Evolutionary conservation across 2,888 invertebrate species (phyloP).

Genomic region (Cantharis rufa): DNA sequence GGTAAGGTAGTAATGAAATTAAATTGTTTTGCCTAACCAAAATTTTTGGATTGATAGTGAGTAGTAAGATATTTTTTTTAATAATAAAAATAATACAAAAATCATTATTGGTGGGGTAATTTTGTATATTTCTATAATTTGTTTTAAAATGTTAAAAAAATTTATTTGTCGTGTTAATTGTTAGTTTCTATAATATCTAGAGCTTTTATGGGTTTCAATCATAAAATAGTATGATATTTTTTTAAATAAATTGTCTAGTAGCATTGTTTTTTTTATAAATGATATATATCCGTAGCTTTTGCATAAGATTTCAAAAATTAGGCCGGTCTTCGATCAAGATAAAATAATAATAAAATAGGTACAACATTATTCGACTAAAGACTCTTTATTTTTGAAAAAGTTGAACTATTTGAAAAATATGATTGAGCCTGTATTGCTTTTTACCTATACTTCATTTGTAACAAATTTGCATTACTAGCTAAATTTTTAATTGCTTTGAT

Average conservation of each 20-base stretch:
- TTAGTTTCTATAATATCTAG: background rate
- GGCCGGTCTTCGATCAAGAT: background rate
- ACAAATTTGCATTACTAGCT: background rate
- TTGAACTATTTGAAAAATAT: background rate
- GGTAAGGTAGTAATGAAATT: background rate
- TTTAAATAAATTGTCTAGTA: background rate
- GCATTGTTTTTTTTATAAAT: background rate
- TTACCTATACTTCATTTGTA: background rate
- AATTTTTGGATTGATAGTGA: background rate
- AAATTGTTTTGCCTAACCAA: background rate
- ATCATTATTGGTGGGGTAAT: background rate
- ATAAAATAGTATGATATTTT: background rate
- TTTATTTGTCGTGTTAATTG: background rate
- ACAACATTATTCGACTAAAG: background rate
- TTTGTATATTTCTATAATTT: background rate
- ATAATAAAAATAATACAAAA: background rate
- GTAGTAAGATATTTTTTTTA: background rate
- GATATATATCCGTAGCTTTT: background rate
- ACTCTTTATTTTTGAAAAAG: background rate
- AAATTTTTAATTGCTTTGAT: background rate
- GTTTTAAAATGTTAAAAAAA: background rate
- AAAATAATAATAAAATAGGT: background rate
- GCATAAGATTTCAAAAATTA: background rate
- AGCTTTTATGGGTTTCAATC: background rate
- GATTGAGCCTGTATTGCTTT: background rate